Conservation (phyloP, 1,140 invertebrate species). For the Drosophila ironensis region DNA sequence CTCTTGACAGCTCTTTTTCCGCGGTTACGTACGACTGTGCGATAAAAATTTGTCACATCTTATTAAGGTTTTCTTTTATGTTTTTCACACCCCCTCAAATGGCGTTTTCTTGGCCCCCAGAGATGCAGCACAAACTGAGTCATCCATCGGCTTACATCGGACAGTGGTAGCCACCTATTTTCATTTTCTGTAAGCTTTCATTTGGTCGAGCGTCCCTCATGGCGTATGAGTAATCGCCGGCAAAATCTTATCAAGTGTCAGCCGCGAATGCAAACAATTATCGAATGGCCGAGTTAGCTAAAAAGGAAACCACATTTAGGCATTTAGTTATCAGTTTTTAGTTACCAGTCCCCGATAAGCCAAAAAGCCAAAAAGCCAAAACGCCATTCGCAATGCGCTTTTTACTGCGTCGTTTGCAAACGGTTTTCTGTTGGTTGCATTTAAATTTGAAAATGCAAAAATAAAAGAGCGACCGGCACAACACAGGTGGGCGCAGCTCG, state of each 20-base stretch:
- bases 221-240: constrained; percentile 47
- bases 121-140: no score
- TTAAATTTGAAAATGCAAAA: no score
- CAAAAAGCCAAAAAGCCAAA: constrained; percentile 53
- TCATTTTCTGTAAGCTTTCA: constrained; percentile 6
- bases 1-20: constrained; percentile 50
- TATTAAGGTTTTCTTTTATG: constrained; percentile 35
- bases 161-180: background rate
- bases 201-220: constrained; percentile 11
- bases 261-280: constrained; percentile 45
- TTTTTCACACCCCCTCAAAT: constrained; percentile 34
- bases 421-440: constrained; percentile 34
- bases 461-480: constrained; percentile 19
- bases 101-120: background rate
- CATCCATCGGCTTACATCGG: background rate
- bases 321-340: background rate
- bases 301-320: constrained; percentile 45
- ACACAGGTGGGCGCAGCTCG: constrained; percentile 65
- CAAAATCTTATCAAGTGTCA: constrained; percentile 54
- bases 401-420: constrained; percentile 57
- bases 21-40: constrained; percentile 36
- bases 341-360: constrained; percentile 59
- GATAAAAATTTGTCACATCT: constrained; percentile 75
- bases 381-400: constrained; percentile 64
- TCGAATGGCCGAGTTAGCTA: constrained; percentile 39